phyloP scores from a whole-genome alignment of 2,113 vertebrate species.

The Esox niger region DNA sequence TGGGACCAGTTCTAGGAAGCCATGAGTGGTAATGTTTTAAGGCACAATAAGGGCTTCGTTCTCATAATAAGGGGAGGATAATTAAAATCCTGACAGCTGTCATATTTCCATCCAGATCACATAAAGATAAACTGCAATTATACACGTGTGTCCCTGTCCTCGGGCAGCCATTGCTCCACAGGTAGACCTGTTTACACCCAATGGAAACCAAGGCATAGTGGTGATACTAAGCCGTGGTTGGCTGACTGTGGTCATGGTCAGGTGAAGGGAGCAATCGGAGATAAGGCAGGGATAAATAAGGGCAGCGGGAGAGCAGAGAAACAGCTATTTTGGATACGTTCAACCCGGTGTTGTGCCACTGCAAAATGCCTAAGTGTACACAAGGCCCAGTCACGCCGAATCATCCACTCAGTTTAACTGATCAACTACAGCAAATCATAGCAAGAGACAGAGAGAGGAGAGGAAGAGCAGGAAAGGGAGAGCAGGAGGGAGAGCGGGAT shows the following conservation, averaged over 20 bases:
- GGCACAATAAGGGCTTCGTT: slow-evolving; percentile 52
- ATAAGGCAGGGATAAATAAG: background rate
- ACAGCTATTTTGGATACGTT: slow-evolving; percentile 15
- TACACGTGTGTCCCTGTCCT: too few species aligned
- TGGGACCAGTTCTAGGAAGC: too few species aligned
- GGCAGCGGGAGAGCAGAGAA: slow-evolving; percentile 3
- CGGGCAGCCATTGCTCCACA: background rate
- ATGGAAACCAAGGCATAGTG: background rate
- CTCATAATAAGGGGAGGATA: slow-evolving; percentile 40
- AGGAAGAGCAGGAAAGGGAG: slow-evolving; percentile 8
- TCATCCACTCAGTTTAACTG: slow-evolving; percentile 78
- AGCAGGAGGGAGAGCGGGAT: background rate
- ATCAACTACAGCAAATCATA: slow-evolving; percentile 80
- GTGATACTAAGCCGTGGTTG: slow-evolving; percentile 25
- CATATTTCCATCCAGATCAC: too few species aligned
- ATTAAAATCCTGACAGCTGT: slow-evolving; percentile 25
- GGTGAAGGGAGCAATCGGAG: slow-evolving; percentile 8
- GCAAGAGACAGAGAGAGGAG: slow-evolving; percentile 9
- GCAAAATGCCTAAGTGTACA: slow-evolving; percentile 4
- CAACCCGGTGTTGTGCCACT: slow-evolving; percentile 7
- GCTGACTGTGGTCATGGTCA: slow-evolving; percentile 13
- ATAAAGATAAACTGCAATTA: background rate
- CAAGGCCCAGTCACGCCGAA: slow-evolving; percentile 74
- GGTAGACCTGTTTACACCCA: slow-evolving; percentile 13
- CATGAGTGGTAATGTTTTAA: slow-evolving; percentile 12